A percentile compares a stretch with the other conserved stretches of the same genome.
phyloP scores from a whole-genome alignment of 2,888 invertebrate species.

The Tipula lateralis region DNA sequence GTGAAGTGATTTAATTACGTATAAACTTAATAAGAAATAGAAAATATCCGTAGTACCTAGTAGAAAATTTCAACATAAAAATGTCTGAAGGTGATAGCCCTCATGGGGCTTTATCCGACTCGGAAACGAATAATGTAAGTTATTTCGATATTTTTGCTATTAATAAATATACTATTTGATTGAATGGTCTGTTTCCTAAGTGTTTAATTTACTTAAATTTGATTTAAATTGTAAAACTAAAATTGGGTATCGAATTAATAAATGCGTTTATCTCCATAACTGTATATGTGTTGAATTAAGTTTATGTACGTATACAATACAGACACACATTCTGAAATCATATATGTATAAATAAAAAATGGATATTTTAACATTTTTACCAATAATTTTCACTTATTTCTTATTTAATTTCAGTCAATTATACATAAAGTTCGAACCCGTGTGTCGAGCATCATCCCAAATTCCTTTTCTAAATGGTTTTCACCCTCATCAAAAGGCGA shows the following conservation, averaged over 20 bases:
- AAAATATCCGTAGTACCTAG: neutral
- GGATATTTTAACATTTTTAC: neutral
- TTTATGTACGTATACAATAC: neutral
- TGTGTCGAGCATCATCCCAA: constrained; percentile 45
- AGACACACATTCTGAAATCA: neutral
- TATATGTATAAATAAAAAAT: neutral
- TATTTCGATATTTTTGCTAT: neutral
- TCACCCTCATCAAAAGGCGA: constrained; percentile 38
- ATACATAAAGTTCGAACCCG: constrained; percentile 46
- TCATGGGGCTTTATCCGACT: constrained; percentile 30
- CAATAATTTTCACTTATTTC: neutral
- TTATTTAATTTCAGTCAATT: constrained; percentile 42
- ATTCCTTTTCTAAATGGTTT: constrained; percentile 46
- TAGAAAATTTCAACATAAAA: neutral
- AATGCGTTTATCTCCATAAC: constrained; percentile 14
- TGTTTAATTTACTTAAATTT: neutral
- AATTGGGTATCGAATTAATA: neutral
- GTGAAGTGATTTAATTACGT: neutral
- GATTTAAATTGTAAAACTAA: neutral
- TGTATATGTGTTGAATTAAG: neutral
- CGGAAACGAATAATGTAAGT: constrained; percentile 35
- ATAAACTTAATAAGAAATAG: neutral
- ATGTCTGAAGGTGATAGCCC: constrained; percentile 28
- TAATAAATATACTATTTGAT: neutral
- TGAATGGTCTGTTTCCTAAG: neutral